phyloP scores from a whole-genome alignment of 2,113 vertebrate species.

The Scatophagus argus region DNA sequence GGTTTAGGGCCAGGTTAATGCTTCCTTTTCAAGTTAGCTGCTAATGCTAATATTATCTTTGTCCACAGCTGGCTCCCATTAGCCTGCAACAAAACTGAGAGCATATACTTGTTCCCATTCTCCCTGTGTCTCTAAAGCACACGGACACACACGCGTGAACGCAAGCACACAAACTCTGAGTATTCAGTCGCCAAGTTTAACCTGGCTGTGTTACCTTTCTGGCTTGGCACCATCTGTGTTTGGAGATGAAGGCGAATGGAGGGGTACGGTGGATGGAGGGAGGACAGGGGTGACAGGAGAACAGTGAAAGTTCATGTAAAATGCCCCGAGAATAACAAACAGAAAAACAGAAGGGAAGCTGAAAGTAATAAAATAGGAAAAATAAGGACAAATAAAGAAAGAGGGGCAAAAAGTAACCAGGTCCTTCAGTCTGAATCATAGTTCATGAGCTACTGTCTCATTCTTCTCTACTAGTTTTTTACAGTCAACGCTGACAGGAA shows the following conservation, averaged over 20 bases:
- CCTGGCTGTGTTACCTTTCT: conserved; percentile 68
- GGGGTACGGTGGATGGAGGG: conserved; percentile 20
- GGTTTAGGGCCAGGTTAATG: conserved; percentile 63
- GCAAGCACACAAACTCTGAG: conserved; percentile 24
- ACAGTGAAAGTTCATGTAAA: conserved; percentile 29
- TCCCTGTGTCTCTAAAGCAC: conserved; percentile 19
- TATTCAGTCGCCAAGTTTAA: conserved; percentile 67
- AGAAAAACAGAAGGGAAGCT: conserved; percentile 23
- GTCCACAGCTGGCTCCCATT: conserved; percentile 86
- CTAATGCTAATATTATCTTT: conserved; percentile 83
- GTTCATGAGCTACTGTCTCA: not conserved
- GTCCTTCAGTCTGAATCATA: not conserved
- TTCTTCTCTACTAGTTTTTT: not conserved
- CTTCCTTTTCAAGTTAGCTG: conserved; percentile 69
- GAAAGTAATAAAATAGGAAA: conserved; percentile 23
- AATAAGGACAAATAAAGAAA: conserved; percentile 24
- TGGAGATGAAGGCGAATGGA: conserved; percentile 50
- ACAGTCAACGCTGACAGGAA: too few species aligned
- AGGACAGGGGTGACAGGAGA: conserved; percentile 11
- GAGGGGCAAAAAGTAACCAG: not conserved
- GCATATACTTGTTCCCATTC: conserved; percentile 70
- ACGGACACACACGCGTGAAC: conserved; percentile 13
- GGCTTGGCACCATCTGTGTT: conserved; percentile 73
- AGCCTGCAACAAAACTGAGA: conserved; percentile 77
- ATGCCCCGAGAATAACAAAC: conserved; percentile 43